Percentiles rank a stretch among this genome's conserved stretches.
Evolutionary conservation across 1,140 invertebrate genomes (phyloP).

Genomic region (Aricia agestis): DNA sequence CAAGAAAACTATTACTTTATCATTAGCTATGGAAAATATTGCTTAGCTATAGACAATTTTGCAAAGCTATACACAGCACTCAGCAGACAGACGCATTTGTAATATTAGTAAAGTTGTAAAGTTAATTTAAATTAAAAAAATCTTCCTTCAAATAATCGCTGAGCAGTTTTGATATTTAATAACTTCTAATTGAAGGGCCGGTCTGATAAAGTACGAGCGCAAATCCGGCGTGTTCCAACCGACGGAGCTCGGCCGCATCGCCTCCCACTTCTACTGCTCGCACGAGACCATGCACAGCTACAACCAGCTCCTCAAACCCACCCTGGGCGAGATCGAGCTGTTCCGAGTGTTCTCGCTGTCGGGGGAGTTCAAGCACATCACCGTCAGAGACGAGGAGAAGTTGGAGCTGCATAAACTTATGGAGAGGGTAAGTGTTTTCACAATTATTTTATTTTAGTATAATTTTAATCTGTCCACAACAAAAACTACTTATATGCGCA

Average conservation of each 20-base stretch:
- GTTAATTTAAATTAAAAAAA: too few relatives aligned
- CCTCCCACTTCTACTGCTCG: slow-evolving; percentile 98
- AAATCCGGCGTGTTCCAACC: slow-evolving; percentile 96
- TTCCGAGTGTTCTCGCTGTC: slow-evolving; percentile 99
- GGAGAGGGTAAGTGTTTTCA: slow-evolving; percentile 63
- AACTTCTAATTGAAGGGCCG: slow-evolving; percentile 75
- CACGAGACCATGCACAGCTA: slow-evolving; percentile 98
- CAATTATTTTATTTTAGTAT: not conserved
- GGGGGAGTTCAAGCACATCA: slow-evolving; percentile 93
- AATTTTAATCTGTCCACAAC: not conserved
- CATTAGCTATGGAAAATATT: too few relatives aligned
- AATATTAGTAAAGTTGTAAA: too few relatives aligned
- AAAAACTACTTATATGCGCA: too few relatives aligned
- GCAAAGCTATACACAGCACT: too few relatives aligned
- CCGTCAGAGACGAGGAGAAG: slow-evolving; percentile 98
- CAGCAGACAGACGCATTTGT: too few relatives aligned
- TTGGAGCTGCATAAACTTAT: slow-evolving; percentile 97
- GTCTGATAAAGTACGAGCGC: slow-evolving; percentile 96
- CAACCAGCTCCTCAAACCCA: slow-evolving; percentile 97
- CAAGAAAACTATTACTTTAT: too few relatives aligned
- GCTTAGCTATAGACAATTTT: too few relatives aligned
- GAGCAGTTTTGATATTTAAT: too few relatives aligned
- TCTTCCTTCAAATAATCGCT: too few relatives aligned
- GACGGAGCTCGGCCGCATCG: slow-evolving; percentile 96
- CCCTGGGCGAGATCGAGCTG: slow-evolving; percentile 97